Evolutionary conservation across 2,797 vertebrate genomes (phyloP).

Genomic region (Cynodonichthys magdalenae): DNA sequence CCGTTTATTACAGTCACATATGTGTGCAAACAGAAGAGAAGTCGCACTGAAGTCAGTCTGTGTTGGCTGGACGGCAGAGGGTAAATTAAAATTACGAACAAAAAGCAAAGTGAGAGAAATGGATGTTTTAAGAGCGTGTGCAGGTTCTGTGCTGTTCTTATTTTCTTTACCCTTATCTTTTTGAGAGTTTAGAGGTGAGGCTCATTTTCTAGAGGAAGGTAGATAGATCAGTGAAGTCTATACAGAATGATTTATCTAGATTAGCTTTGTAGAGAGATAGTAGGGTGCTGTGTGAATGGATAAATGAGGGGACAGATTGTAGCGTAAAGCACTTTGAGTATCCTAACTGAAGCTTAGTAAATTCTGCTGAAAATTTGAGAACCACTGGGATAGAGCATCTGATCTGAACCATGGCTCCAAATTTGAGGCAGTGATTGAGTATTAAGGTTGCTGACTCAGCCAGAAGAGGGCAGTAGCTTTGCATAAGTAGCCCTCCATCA

Average conservation of each 20-base stretch:
- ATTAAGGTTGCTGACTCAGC: background rate
- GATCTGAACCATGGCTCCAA: too few species aligned
- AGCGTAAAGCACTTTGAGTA: too few species aligned
- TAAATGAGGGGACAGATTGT: too few species aligned
- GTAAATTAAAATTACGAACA: constrained; percentile 11
- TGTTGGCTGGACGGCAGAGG: constrained; percentile 6
- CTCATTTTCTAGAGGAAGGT: background rate
- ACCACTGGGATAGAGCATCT: too few species aligned
- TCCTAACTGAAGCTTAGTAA: too few species aligned
- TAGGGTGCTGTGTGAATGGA: too few species aligned
- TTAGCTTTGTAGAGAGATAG: too few species aligned
- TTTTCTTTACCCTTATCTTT: constrained; percentile 9
- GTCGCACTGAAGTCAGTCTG: constrained; percentile 18
- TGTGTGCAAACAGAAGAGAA: constrained; percentile 3
- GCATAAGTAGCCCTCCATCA: background rate
- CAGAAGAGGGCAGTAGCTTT: background rate
- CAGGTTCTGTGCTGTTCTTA: constrained; percentile 21
- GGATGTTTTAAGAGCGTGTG: constrained; percentile 41
- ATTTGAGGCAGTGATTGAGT: too few species aligned
- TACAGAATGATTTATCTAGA: too few species aligned
- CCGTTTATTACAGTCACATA: constrained; percentile 34
- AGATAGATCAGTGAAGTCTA: too few species aligned
- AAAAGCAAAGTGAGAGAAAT: constrained; percentile 4
- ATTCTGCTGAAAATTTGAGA: too few species aligned
- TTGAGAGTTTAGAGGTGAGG: constrained; percentile 22